phyloP scores from a whole-genome alignment of 2,888 invertebrate species.

The Torymus tubicola region DNA sequence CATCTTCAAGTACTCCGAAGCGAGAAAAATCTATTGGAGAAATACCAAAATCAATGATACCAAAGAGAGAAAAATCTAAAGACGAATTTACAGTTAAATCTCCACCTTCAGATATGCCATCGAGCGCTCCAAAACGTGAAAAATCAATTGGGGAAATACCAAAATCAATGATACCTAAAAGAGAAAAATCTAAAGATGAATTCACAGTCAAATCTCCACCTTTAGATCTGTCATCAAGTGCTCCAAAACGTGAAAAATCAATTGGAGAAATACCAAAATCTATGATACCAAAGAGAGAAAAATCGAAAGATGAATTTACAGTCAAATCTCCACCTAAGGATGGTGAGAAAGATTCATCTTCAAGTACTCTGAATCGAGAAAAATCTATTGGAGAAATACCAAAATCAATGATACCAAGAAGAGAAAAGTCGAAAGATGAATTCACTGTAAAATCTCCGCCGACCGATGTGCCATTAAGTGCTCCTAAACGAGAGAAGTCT shows the following conservation, averaged over 20 bases:
- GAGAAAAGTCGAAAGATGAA: neutral
- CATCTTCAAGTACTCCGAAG: neutral
- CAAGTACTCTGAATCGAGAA: neutral
- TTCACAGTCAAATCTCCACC: too few species aligned
- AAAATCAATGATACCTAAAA: constrained; percentile 15
- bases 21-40: constrained; percentile 35
- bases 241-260: constrained; percentile 2
- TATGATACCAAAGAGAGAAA: constrained; percentile 11
- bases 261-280: constrained; percentile 22
- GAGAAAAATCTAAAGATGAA: neutral
- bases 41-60: constrained; percentile 45
- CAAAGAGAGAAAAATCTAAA: constrained; percentile 34
- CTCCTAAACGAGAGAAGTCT: neutral
- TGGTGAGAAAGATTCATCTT: too few species aligned
- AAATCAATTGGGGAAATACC: constrained; percentile 1
- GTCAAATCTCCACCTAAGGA: neutral
- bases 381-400: neutral
- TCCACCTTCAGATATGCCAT: neutral
- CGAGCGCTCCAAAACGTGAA: neutral
- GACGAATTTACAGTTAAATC: constrained; percentile 28
- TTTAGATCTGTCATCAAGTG: neutral
- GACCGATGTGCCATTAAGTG: neutral
- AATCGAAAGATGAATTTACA: constrained; percentile 25
- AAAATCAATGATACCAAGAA: constrained; percentile 16
- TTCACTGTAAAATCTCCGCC: too few species aligned